Base-by-base conservation (phyloP, 2,797 vertebrate genomes). In the Lates japonicus region DNA sequence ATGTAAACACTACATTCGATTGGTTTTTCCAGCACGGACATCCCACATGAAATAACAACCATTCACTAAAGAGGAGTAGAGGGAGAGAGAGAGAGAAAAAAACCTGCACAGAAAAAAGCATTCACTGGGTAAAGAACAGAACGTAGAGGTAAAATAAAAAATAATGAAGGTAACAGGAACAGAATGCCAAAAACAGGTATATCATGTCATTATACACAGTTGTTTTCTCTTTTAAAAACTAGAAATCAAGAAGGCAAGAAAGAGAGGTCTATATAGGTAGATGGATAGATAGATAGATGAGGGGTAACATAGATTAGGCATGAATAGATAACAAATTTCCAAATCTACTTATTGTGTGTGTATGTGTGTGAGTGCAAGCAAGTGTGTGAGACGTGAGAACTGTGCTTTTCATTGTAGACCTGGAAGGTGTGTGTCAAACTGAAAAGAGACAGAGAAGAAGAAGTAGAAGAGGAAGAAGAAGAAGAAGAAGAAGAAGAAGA, bases 1-100 rank as follows among this genome's bases (percentile, higher is more conserved):
- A 96, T 97, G 97, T 96, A 97, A 97, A 98, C 97, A 98, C 97
- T 97, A 98, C 97, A 97, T 98, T 98, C 96, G 96, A 95, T 95
- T 97, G 95, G 93, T 94, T 97, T 97, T 97, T 96, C 95, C 95
- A 97, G 96, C 97, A 98, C 97, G 95, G 97, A 98, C 97, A 97
- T 97, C 97, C 96, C 96, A 98, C 97, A 95, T 96, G 96, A 98
- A 97, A 97, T 95, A 97, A 97, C 97, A 97, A 97, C 96, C 96
- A 97, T 96, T 97, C 97, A 98, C 97, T 95, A 96, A 95, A 96
- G 94, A 96, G 94, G 81, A 92, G 88, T 85, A 92, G 90, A 86
- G 82, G 51, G 84, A 91, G 93, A 93, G 90, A 94, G n/a, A n/a
- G 79, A 75, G 35, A 67, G 51, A 75, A 70, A 82, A 73, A 92